phyloP scores from a whole-genome alignment of 1,140 invertebrate species.

The Andricus grossulariae region DNA sequence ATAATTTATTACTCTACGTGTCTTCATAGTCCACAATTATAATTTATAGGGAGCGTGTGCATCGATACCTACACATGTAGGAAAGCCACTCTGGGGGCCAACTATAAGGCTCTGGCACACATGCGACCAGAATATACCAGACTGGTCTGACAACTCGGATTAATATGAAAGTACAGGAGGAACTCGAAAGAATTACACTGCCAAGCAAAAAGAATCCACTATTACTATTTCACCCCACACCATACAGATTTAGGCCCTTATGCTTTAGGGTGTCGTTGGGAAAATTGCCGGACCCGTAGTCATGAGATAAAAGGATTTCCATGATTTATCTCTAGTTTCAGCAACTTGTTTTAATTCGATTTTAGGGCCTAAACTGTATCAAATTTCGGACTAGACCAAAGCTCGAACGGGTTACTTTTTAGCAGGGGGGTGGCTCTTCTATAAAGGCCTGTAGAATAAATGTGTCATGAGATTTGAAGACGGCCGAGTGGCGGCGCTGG shows the following conservation, averaged over 20 bases:
- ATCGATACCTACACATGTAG: neutral
- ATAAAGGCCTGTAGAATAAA: no score
- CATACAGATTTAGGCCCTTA: neutral
- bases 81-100: neutral
- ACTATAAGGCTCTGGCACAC: neutral
- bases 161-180: neutral
- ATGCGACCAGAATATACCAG: conserved; percentile 1
- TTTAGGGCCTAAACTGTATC: no score
- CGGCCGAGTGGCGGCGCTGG: no score
- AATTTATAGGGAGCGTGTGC: neutral
- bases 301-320: no score
- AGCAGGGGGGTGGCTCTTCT: no score
- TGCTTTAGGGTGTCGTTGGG: no score
- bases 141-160: conserved; percentile 6
- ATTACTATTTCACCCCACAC: neutral
- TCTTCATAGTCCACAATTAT: neutral
- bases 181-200: neutral
- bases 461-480: no score
- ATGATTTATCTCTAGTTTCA: no score
- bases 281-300: no score
- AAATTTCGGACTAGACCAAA: no score
- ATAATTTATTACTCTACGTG: neutral
- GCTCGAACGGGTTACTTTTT: no score
- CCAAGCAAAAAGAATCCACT: neutral
- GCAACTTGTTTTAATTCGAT: no score